Percentiles rank a stretch among this genome's conserved stretches.
Conservation (phyloP, 2,113 vertebrate species). For the Tragelaphus strepsiceros region DNA sequence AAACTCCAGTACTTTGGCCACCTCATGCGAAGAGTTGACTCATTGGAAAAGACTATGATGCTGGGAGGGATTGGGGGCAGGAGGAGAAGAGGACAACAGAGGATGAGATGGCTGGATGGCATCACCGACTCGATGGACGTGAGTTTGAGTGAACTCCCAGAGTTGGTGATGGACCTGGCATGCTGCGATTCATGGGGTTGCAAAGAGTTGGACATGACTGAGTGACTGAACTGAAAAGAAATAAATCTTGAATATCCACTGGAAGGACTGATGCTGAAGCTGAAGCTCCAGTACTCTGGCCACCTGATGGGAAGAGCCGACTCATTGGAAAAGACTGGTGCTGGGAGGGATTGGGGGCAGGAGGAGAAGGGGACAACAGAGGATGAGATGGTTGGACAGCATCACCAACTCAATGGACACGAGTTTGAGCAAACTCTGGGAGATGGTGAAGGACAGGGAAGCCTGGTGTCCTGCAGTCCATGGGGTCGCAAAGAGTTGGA, state of each 20-base stretch:
- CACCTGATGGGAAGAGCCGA: neutral
- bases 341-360: neutral
- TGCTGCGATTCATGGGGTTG: too few relatives aligned
- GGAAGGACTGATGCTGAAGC: neutral
- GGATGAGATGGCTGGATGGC: too few relatives aligned
- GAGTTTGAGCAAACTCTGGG: neutral
- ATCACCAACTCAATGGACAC: neutral
- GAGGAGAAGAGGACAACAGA: too few relatives aligned
- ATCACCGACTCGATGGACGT: too few relatives aligned
- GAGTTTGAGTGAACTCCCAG: too few relatives aligned
- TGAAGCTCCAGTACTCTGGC: neutral
- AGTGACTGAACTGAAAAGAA: neutral
- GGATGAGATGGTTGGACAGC: neutral
- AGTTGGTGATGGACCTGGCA: too few relatives aligned
- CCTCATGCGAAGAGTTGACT: too few relatives aligned
- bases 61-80: too few relatives aligned
- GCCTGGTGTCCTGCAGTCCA: neutral
- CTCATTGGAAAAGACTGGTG: neutral
- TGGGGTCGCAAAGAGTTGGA: neutral
- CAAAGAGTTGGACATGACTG: too few relatives aligned
- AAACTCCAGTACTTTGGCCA: too few relatives aligned
- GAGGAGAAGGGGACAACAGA: neutral
- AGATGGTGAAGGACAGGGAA: neutral
- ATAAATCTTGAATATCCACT: neutral
- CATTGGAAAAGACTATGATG: too few relatives aligned